These are phyloP conservation scores for Crotalus horridus DNA, from an alignment of 2,113 vertebrate species.

Conservation along the genomic window DNA sequence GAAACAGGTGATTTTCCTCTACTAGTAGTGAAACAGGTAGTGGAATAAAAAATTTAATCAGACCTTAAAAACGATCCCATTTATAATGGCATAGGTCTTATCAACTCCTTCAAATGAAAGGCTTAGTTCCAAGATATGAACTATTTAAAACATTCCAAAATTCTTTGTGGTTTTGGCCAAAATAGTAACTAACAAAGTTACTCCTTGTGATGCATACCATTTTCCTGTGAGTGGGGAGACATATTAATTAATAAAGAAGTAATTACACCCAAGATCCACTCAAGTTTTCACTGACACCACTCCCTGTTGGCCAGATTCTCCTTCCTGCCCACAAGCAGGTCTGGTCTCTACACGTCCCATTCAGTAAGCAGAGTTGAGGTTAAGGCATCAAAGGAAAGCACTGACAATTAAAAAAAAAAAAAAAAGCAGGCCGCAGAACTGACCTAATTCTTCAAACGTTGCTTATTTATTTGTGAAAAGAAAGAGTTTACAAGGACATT, in stretches of 20 bases:
- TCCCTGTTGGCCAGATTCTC: not conserved
- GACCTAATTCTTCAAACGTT: not conserved
- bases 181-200: not conserved
- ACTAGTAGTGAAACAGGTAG: not conserved
- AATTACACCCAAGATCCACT: not conserved
- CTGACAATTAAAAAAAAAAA: not conserved
- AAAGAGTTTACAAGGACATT: not conserved
- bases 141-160: not conserved
- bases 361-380: not conserved
- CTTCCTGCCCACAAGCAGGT: not conserved
- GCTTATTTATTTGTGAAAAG: not conserved
- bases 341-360: not conserved
- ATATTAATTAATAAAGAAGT: not conserved
- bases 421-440: not conserved
- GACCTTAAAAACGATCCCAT: not conserved
- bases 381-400: not conserved
- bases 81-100: not conserved
- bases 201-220: not conserved
- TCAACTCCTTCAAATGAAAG: not conserved
- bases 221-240: not conserved
- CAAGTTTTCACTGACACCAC: not conserved
- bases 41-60: not conserved
- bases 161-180: not conserved
- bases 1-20: not conserved
- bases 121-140: not conserved